These are phyloP conservation scores for Drosophila mulleri DNA, from an alignment of 2,888 invertebrate species.

Conservation along the genomic window DNA sequence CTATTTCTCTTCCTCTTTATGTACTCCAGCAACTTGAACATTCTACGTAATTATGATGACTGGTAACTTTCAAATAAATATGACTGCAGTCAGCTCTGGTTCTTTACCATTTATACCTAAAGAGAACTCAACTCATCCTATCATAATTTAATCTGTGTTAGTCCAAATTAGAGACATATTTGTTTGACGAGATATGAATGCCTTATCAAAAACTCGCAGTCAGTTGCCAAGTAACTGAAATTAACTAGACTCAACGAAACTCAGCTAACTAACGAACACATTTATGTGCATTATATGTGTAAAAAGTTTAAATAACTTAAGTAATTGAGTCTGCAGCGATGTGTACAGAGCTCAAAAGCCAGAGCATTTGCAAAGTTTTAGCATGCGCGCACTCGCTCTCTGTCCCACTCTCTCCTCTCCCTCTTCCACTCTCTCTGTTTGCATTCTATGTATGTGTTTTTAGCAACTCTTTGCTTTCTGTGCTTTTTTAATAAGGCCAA, in stretches of 20 bases:
- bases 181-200: not conserved
- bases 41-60: not conserved
- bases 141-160: conserved; percentile 12
- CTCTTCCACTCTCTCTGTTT: too few species aligned
- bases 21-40: not conserved
- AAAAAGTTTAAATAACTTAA: conserved; percentile 17
- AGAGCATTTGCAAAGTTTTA: conserved; percentile 12
- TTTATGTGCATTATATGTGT: not conserved
- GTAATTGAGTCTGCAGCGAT: conserved; percentile 14
- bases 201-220: conserved; percentile 8
- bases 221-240: conserved; percentile 9
- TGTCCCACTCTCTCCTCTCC: not conserved
- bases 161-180: conserved; percentile 2
- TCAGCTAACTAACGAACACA: conserved; percentile 4
- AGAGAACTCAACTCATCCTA: not conserved
- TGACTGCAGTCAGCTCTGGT: not conserved
- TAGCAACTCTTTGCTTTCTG: conserved; percentile 26
- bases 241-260: conserved; percentile 5
- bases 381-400: not conserved
- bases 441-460: not conserved
- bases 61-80: conserved; percentile 10
- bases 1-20: not conserved
- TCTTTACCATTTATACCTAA: conserved; percentile 12
- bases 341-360: conserved; percentile 6
- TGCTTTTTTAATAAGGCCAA: conserved; percentile 38